Evolutionary conservation across 1,140 invertebrate species (phyloP).

Genomic region (Drosophila takahashii): DNA sequence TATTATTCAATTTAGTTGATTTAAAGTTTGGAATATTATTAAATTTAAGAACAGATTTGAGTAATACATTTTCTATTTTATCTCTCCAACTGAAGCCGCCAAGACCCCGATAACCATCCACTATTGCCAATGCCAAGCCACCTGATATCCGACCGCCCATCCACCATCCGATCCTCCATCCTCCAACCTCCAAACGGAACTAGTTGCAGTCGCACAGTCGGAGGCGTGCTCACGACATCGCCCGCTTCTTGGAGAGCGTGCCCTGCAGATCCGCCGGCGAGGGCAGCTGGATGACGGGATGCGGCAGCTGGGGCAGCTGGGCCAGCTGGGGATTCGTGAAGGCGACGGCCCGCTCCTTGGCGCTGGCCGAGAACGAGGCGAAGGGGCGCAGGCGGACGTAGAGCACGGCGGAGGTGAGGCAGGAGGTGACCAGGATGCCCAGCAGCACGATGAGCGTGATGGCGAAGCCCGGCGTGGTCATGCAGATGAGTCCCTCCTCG

Average conservation of each 20-base stretch:
- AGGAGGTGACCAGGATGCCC: constrained; percentile 92
- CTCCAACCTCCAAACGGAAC: background rate
- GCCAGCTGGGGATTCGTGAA: constrained; percentile 84
- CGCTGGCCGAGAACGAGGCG: constrained; percentile 84
- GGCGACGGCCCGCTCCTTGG: constrained; percentile 86
- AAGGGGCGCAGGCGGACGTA: constrained; percentile 91
- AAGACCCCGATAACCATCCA: background rate
- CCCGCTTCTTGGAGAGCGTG: constrained; percentile 73
- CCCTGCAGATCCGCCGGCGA: constrained; percentile 60
- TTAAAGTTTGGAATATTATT: background rate
- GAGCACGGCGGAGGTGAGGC: constrained; percentile 92
- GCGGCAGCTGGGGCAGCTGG: constrained; percentile 66
- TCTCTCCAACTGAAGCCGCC: background rate
- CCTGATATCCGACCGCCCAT: constrained; percentile 6
- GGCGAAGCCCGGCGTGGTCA: constrained; percentile 95
- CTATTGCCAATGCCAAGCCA: constrained; percentile 11
- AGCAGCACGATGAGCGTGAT: constrained; percentile 92
- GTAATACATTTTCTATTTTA: background rate
- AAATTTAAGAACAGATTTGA: background rate
- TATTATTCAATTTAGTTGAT: background rate
- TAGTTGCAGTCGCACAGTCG: constrained; percentile 15
- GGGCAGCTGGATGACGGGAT: constrained; percentile 68
- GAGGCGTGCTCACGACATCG: constrained; percentile 67
- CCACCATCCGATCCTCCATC: too few relatives aligned
- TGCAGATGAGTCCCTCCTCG: constrained; percentile 92